Percentiles rank a stretch among this genome's conserved stretches.
Evolutionary conservation across 2,888 invertebrate genomes (phyloP).

Genomic region (Oeneis ivallda): DNA sequence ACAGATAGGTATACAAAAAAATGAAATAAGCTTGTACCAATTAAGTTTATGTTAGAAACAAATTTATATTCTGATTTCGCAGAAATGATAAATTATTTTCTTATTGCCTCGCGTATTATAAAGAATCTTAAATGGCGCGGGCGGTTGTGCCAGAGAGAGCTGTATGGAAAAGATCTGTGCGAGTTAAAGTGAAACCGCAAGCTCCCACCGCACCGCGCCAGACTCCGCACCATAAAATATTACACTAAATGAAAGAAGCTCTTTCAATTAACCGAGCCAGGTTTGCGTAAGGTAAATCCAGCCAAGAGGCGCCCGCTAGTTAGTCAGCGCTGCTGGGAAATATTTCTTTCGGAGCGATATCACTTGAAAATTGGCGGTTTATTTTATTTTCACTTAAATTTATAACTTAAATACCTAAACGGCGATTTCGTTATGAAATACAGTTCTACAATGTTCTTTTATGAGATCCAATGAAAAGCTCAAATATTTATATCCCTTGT

Average conservation of each 20-base stretch:
- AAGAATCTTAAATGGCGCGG: constrained; percentile 56
- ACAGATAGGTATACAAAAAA: constrained; percentile 24
- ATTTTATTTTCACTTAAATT: constrained; percentile 24
- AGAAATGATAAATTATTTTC: constrained; percentile 74
- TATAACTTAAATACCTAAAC: constrained; percentile 8
- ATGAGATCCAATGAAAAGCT: neutral
- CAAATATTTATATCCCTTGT: constrained; percentile 1
- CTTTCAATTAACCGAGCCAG: constrained; percentile 77
- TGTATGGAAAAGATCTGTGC: constrained; percentile 54
- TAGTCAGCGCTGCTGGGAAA: constrained; percentile 55
- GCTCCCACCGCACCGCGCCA: constrained; percentile 51
- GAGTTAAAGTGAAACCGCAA: constrained; percentile 60
- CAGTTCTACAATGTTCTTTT: neutral
- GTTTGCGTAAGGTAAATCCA: constrained; percentile 72
- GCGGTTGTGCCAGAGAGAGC: constrained; percentile 51
- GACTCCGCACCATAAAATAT: constrained; percentile 71
- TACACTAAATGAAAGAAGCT: constrained; percentile 76
- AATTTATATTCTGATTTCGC: constrained; percentile 72
- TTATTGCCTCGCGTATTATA: constrained; percentile 56
- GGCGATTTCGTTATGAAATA: constrained; percentile 11
- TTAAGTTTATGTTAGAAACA: constrained; percentile 71
- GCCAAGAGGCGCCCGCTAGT: constrained; percentile 60
- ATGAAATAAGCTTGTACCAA: constrained; percentile 65
- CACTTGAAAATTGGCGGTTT: constrained; percentile 36
- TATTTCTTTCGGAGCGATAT: constrained; percentile 51